Evolutionary conservation across 1,140 invertebrate genomes (phyloP), one percentile per base, ranked within the genome.

Genomic region (Bombus sylvicola): DNA sequence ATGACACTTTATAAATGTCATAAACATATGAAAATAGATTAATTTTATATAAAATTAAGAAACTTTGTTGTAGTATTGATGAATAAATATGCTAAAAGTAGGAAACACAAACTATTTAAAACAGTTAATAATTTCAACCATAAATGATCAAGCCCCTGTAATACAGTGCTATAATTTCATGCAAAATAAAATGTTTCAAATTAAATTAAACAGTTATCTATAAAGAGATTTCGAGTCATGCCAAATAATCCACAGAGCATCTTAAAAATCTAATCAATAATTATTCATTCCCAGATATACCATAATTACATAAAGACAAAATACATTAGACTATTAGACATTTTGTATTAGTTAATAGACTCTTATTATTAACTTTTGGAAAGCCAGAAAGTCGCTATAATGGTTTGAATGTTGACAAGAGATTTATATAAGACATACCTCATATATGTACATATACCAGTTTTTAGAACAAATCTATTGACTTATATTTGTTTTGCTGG

Each of bases 41-140:
- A n/a, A 71, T 25, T 37, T 31, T 78, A 43, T 47, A 39, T 15
- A 74, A 74, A 72, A 3, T 84, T 53, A n/a, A 25, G 84, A 75
- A 79, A 57, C 53, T 66, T 28, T n/a, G 57, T 62, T 47, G 13
- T 87, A 73, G 31, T 31, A 78, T 18, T 78, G 8, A 75, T 18
- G 85, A 83, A 81, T 66, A 82, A 83, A 83, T 39, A 77, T 43
- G 76, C 1, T 37, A 77, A 78, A 59, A 80, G 43, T 28, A 66
- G 13, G 22, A 57, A 82, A 83, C 47, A n/a, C 22, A 76, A 83
- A 83, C 69, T 71, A 83, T 53, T 39, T 31, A 71, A 88, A 64
- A 57, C 66, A 81, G 15, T 66, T 73, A 31, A 75, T 64, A 22
- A 73, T 77, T 68, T 78, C 37, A 79, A 15, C 25, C 22, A 53